phyloP scores from a whole-genome alignment of 2,797 vertebrate genomes.

The Takifugu ocellatus region DNA sequence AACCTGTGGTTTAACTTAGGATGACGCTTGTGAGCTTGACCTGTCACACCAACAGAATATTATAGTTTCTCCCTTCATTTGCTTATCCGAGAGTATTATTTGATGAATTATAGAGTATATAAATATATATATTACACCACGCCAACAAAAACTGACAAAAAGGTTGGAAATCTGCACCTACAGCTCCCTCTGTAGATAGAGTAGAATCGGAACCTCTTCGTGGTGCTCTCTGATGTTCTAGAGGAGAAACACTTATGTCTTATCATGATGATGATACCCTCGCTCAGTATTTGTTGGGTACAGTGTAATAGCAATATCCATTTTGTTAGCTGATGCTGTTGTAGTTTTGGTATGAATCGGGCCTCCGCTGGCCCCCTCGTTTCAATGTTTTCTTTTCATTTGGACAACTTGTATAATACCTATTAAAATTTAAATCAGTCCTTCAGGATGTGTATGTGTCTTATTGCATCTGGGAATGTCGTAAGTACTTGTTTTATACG shows the following conservation, averaged over 20 bases:
- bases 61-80: slow-evolving; percentile 47
- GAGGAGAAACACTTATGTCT: slow-evolving; percentile 73
- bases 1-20: slow-evolving; percentile 14
- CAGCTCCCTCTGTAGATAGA: slow-evolving; percentile 44
- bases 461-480: neutral
- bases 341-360: slow-evolving; percentile 75
- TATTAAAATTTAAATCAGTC: slow-evolving; percentile 76
- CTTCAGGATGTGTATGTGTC: slow-evolving; percentile 17
- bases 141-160: slow-evolving; percentile 66
- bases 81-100: slow-evolving; percentile 63
- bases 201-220: slow-evolving; percentile 44
- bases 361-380: slow-evolving; percentile 69
- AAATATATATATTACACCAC: slow-evolving; percentile 58
- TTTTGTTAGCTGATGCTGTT: slow-evolving; percentile 73
- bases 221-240: slow-evolving; percentile 65
- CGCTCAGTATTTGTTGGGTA: slow-evolving; percentile 72
- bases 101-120: slow-evolving; percentile 64
- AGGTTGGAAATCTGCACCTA: slow-evolving; percentile 55
- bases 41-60: slow-evolving; percentile 49
- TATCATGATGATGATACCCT: slow-evolving; percentile 72
- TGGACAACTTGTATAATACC: slow-evolving; percentile 74
- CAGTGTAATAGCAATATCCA: slow-evolving; percentile 74
- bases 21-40: slow-evolving; percentile 32
- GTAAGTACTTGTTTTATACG: neutral
- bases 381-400: slow-evolving; percentile 74